phyloP scores from a whole-genome alignment of 2,797 vertebrate genomes.

The Molossus molossus region DNA sequence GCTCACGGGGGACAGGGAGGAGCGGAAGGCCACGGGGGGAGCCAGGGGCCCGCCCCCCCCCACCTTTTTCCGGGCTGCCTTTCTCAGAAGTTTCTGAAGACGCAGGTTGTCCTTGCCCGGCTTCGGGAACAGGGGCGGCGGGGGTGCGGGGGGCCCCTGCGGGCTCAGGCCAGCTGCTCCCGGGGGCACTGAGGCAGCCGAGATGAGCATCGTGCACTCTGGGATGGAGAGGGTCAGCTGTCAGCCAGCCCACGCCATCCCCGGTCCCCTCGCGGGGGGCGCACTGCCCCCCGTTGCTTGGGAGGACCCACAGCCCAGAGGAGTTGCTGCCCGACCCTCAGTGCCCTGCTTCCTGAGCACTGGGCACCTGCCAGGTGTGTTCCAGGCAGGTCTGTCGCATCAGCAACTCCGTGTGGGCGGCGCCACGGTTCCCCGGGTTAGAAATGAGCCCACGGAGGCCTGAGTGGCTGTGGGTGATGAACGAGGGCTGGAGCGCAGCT shows the following conservation, averaged over 20 bases:
- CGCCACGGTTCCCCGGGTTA: accelerated
- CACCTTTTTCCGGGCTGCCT: slow-evolving; percentile 91
- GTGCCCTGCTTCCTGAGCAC: not conserved
- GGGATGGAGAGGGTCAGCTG: slow-evolving; percentile 63
- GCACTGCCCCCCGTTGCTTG: accelerated
- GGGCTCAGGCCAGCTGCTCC: slow-evolving; percentile 84
- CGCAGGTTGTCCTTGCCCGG: slow-evolving; percentile 94
- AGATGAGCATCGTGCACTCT: slow-evolving; percentile 93
- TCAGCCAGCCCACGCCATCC: not conserved
- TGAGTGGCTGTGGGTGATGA: not conserved
- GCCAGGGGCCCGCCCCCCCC: slow-evolving; percentile 75
- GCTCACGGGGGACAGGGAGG: slow-evolving; percentile 95
- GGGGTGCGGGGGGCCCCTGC: slow-evolving; percentile 91
- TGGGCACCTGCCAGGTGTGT: accelerated
- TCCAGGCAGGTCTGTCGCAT: accelerated
- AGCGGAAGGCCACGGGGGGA: slow-evolving; percentile 92
- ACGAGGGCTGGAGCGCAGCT: not conserved
- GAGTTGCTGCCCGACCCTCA: accelerated
- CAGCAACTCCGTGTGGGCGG: accelerated
- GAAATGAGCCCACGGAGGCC: not conserved
- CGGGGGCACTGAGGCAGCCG: slow-evolving; percentile 83
- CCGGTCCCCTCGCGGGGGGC: accelerated
- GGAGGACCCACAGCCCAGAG: not conserved
- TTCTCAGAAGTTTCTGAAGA: slow-evolving; percentile 95
- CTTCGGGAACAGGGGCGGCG: slow-evolving; percentile 95